Evolutionary conservation across 2,113 vertebrate genomes (phyloP), one percentile per base, ranked within the genome.

Genomic region (Chaetorhynchus papuensis): DNA sequence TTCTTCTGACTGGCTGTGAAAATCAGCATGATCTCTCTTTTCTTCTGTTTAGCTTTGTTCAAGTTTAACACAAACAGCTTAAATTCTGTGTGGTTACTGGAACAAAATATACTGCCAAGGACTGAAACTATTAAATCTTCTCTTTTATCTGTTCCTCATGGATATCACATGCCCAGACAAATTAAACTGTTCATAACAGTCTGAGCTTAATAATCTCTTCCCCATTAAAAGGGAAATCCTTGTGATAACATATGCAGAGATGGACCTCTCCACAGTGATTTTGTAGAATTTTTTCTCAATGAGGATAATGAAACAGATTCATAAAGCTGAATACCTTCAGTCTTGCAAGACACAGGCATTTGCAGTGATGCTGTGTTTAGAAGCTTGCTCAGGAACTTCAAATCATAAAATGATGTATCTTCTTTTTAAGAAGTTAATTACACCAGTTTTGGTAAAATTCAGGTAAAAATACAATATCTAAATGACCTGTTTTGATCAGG

Each of bases 141-240:
- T 66, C 54, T 96, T 97, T 96, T 97, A 92, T 97, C 94, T 97
- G 50, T 87, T 96, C 94, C 93, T 96, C 89, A 93, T 93, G 90
- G 91, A 94, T 94, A 93, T 97, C 96, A 92, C 96, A 97, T 97
- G 89, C 59, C 89, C 87, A 95, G 92, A 84, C 72, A 87, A 97
- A 96, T 93, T 93, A 92, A 23, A 31, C 39, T 95, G 44, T 33
- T 87, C 64, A 19, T 76, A 94, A 88, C 42, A 72, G 61, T 47
- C 81, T 90, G 52, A 96, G 57, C 37, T 92, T 94, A 95, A 68
- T 81, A 95, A 63, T 77, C 70, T 85, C 92, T 92, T 89, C 47
- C 30, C 26, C 75, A 30, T 35, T 90, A 37, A 77, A 96, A 85
- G 72, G 61, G 74, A 96, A 93, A 63, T 76, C 52, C 33, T 93